phyloP scores from a whole-genome alignment of 1,140 invertebrate species.

The Trichonephila inaurata region DNA sequence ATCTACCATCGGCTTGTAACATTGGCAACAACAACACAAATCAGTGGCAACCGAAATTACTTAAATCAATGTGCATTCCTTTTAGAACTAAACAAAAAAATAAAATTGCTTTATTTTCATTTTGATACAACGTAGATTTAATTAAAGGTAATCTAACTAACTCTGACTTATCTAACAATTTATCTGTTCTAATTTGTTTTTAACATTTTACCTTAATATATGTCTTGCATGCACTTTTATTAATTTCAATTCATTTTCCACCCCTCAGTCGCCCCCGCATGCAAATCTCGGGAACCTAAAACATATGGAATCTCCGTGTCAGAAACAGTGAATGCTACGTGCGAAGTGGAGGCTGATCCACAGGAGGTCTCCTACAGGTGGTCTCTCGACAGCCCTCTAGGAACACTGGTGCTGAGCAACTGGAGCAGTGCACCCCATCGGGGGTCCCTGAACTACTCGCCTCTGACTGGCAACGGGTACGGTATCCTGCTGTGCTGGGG shows the following conservation, averaged over 20 bases:
- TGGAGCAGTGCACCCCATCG: slow-evolving; percentile 32
- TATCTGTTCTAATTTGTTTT: too few species aligned
- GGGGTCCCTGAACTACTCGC: slow-evolving; percentile 69
- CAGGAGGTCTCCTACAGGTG: slow-evolving; percentile 88
- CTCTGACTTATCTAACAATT: too few species aligned
- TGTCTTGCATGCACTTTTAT: background rate
- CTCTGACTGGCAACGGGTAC: slow-evolving; percentile 66
- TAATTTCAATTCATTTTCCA: slow-evolving; percentile 41
- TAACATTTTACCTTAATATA: too few species aligned
- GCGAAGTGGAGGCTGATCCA: slow-evolving; percentile 94
- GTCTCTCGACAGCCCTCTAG: slow-evolving; percentile 95
- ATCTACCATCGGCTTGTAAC: too few species aligned
- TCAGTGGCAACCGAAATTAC: too few species aligned
- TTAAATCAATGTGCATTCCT: too few species aligned
- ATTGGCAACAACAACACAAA: too few species aligned
- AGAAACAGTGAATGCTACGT: slow-evolving; percentile 91
- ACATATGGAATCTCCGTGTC: slow-evolving; percentile 94
- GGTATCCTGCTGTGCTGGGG: slow-evolving; percentile 78
- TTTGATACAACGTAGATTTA: background rate
- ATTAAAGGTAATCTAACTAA: background rate
- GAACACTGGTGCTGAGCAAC: slow-evolving; percentile 85
- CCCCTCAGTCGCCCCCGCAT: slow-evolving; percentile 89
- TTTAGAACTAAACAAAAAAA: too few species aligned
- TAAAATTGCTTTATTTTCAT: background rate
- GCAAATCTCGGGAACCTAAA: slow-evolving; percentile 88